These are phyloP conservation scores for Melanerpes formicivorus DNA, from an alignment of 2,113 vertebrate species.

Conservation along the genomic window DNA sequence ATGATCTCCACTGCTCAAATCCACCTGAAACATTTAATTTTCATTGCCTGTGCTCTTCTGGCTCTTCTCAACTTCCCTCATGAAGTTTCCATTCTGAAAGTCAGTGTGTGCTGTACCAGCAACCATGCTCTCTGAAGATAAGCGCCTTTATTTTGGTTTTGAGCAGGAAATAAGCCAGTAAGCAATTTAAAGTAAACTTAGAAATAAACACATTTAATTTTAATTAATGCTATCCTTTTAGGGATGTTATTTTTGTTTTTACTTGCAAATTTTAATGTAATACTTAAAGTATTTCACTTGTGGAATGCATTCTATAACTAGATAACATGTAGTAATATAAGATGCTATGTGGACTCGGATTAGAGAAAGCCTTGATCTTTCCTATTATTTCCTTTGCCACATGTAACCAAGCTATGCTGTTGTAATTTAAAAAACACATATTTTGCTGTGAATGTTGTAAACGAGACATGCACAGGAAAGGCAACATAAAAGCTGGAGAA, in stretches of 20 bases:
- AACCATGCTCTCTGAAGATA: neutral
- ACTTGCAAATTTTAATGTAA: neutral
- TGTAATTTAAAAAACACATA: neutral
- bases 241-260: neutral
- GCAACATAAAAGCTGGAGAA: neutral
- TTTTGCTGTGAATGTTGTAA: neutral
- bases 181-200: neutral
- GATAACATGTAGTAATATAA: neutral
- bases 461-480: neutral
- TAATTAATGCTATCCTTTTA: neutral
- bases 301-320: neutral
- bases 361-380: neutral
- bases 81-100: neutral
- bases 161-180: neutral
- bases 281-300: neutral
- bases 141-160: neutral
- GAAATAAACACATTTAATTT: neutral
- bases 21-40: conserved; percentile 16
- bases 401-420: neutral
- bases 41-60: neutral
- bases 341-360: fast-evolving
- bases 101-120: neutral
- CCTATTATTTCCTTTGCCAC: neutral
- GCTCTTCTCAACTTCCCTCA: neutral
- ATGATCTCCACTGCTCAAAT: neutral